Conservation (phyloP, 2,888 invertebrate genomes). For the Perdita meconis region DNA sequence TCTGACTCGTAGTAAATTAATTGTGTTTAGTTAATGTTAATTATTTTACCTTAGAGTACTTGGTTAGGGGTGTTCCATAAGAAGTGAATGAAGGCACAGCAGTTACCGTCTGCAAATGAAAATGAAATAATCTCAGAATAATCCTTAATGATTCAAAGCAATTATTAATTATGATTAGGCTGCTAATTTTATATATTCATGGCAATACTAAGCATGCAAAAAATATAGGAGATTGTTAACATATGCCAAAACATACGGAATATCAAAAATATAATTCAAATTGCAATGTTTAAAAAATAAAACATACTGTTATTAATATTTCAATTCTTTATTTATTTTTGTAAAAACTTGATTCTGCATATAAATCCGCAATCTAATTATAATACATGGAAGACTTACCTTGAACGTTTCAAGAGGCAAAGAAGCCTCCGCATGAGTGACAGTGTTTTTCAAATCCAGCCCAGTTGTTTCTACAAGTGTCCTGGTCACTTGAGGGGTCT, state of each 20-base stretch:
- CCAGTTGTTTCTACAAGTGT: not conserved
- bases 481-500: slow-evolving; percentile 8
- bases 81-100: slow-evolving; percentile 52
- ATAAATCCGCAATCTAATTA: no score
- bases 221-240: no score
- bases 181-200: no score
- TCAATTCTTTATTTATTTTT: no score
- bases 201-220: no score
- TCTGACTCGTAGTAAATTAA: no score
- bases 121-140: not conserved
- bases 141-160: not conserved
- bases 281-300: no score
- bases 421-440: slow-evolving; percentile 35
- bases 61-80: slow-evolving; percentile 59
- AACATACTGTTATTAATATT: no score
- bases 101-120: slow-evolving; percentile 13
- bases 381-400: not conserved
- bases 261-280: no score
- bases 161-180: not conserved
- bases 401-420: slow-evolving; percentile 38
- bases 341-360: no score
- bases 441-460: slow-evolving; percentile 24
- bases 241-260: no score
- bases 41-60: slow-evolving; percentile 34
- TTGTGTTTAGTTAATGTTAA: no score